Evolutionary conservation across 2,888 invertebrate species (phyloP).

Genomic region (Aspidiotus rigidus): DNA sequence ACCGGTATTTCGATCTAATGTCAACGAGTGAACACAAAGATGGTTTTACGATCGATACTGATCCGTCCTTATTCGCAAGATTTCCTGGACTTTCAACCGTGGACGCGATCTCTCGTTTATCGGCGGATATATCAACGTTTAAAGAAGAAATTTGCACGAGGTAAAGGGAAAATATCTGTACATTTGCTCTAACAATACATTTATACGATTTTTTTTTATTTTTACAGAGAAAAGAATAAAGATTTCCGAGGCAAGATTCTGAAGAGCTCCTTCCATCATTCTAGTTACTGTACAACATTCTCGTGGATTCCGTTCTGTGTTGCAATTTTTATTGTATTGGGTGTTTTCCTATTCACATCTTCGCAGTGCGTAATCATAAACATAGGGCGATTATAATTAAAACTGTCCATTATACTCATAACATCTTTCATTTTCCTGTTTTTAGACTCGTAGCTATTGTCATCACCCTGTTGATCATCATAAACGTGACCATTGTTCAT

Average conservation of each 20-base stretch:
- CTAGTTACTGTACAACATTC: constrained; percentile 54
- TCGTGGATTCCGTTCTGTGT: constrained; percentile 52
- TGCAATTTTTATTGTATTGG: neutral
- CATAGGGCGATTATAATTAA: neutral
- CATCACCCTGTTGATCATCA: constrained; percentile 47
- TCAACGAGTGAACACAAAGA: neutral
- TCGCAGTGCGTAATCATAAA: constrained; percentile 8
- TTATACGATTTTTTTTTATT: neutral
- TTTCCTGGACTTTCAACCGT: neutral
- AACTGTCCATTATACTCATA: neutral
- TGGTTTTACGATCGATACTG: neutral
- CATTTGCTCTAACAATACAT: neutral
- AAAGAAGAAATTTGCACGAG: neutral
- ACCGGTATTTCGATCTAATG: neutral
- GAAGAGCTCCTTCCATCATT: constrained; percentile 40
- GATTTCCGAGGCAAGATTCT: neutral
- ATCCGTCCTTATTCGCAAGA: neutral
- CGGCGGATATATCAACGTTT: neutral
- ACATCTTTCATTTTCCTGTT: neutral
- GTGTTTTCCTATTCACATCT: constrained; percentile 8
- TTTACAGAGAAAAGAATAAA: neutral
- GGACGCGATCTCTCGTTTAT: neutral
- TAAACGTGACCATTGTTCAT: constrained; percentile 52
- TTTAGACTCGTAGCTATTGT: constrained; percentile 41
- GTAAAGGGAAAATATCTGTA: neutral